Conservation (phyloP, 2,888 invertebrate species). For the Reticulitermes lucifugus region DNA sequence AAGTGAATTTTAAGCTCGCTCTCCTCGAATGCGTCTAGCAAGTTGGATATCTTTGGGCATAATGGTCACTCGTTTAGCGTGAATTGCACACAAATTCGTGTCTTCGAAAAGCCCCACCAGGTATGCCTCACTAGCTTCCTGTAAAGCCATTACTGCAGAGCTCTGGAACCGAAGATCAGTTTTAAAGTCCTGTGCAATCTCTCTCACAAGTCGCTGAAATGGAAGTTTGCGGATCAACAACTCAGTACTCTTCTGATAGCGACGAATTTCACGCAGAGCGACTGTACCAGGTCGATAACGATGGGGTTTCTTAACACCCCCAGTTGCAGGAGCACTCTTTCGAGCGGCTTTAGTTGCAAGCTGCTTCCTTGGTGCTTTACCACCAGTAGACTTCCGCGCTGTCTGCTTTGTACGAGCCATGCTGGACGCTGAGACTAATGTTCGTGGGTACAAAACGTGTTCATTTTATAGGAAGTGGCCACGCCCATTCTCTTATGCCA, state of each 20-base stretch:
- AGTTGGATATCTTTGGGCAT: slow-evolving; percentile 98
- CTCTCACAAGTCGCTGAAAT: slow-evolving; percentile 68
- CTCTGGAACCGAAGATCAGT: slow-evolving; percentile 64
- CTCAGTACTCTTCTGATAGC: slow-evolving; percentile 69
- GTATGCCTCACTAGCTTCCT: slow-evolving; percentile 65
- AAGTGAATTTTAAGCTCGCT: no score
- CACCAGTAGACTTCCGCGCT: slow-evolving; percentile 69
- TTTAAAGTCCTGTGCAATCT: slow-evolving; percentile 67
- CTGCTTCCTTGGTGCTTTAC: slow-evolving; percentile 69
- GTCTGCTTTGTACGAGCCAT: slow-evolving; percentile 71
- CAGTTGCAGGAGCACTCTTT: slow-evolving; percentile 67
- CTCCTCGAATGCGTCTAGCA: slow-evolving; percentile 74
- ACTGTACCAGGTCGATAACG: slow-evolving; percentile 72
- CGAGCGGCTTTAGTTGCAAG: slow-evolving; percentile 68
- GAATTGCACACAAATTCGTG: slow-evolving; percentile 59
- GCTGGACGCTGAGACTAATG: no score
- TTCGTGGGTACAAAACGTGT: no score
- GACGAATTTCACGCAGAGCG: slow-evolving; percentile 76
- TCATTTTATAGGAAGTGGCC: no score
- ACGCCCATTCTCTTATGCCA: no score
- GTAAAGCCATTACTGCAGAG: slow-evolving; percentile 62
- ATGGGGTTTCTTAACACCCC: slow-evolving; percentile 58
- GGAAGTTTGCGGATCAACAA: slow-evolving; percentile 67
- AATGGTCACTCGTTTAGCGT: slow-evolving; percentile 89
- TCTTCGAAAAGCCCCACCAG: slow-evolving; percentile 70